Base-by-base conservation (phyloP, 2,113 vertebrate species). In the Hippocampus mohnikei region DNA sequence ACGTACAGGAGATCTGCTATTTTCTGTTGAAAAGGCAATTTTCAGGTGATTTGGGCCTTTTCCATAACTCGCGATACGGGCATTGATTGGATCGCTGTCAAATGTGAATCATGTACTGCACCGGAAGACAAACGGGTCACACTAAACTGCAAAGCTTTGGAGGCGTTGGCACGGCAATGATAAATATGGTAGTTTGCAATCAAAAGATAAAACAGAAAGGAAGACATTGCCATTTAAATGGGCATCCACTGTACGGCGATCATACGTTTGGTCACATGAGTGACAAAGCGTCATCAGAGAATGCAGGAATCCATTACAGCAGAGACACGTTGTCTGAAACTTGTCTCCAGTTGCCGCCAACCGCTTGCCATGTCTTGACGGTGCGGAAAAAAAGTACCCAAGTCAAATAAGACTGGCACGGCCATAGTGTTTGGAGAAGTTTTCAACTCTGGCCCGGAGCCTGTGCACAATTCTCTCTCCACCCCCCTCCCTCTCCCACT, bases 281-380 rank as follows among this genome's bases (percentile, higher is more conserved):
- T 37, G 33, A 37, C 18, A 20, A 21, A 65, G 69, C 65, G 73
- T 74, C 75, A 78, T 73, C 65, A 70, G 84, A 86, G 80, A 79
- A 81, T 66, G 71, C 74, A 78, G 81, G 82, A 89, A 80, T 88
- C 72, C 20, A 29, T 44, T 69, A 81, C 48, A 80, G 82, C 73
- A 66, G 73, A 33, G 13, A 76, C 76, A 75, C 41, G 74, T 78
- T 76, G 81, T 77, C 75, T 83, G 84, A 86, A 82, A 84, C 85
- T 82, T 70, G 55, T 79, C 74, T 72, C 79, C 69, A 69, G 77
- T 73, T 74, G 44, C 66, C 84, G 81, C 77, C 85, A 85, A 78
- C 75, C 71, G 73, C 46, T 76, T 72, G 10, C 75, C 74, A 20
- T 41, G 74, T 72, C 74, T 58, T 58, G 65, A 74, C 81, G 66